Evolutionary conservation across 2,113 vertebrate genomes (phyloP), one percentile per base, ranked within the genome.

Genomic region (Acrocephalus arundinaceus): DNA sequence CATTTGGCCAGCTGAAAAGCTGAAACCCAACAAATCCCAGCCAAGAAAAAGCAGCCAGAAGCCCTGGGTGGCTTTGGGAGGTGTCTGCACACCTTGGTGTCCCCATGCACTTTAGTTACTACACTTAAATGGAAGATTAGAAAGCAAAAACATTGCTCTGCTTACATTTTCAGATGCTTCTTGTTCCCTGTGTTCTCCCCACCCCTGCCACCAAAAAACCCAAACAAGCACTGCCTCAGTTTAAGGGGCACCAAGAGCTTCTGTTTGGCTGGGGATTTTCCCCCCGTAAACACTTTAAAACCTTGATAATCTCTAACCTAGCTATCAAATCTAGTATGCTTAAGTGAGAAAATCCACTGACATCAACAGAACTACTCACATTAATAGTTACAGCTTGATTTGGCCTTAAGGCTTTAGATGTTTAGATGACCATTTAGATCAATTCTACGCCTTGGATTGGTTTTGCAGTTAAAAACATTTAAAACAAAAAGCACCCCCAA

Each of bases 271-370:
- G 72, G 19, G 12, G 5, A 6, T 24, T 37, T 62, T 3, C 1
- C 3, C 11, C 5, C 20, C 41, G 30, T 23, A 80, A 62, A 45
- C 1, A 7, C 11, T 62, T 85, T 79, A 57, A 94, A 74, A 79
- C 16, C 71, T 74, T 94, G 67, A 77, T 80, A 90, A 95, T 49
- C 75, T 91, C 52, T 91, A 88, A 48, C 83, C 72, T 59, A 85
- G 59, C 78, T 90, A 75, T 90, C 77, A 89, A 93, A 90, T 66
- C 51, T 33, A 46, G 15, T 35, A 37, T 8, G 13, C 33, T 76
- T 73, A 68, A 94, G 74, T 7, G 33, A 96, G 66, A 95, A 85
- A 88, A 87, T 22, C n/a, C 58, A 54, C 41, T 79, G 91, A 95
- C 23, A 58, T 91, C 77, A 93, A 85, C 41, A 82, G 71, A 85